Evolutionary conservation across 2,888 invertebrate genomes (phyloP), one percentile per base, ranked within the genome.

Genomic region (Alcis repandata): DNA sequence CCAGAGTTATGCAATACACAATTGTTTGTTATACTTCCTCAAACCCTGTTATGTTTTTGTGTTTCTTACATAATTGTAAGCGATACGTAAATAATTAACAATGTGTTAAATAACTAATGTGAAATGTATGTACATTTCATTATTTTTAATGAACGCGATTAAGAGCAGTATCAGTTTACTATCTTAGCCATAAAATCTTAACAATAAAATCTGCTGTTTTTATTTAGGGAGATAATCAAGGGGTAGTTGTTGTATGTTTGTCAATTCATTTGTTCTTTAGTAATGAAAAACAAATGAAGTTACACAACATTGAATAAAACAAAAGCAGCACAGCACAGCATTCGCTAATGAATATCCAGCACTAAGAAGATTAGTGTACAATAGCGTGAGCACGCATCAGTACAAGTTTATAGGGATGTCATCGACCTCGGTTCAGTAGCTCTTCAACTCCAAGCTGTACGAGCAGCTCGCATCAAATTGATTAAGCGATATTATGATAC

Each of bases 401-500:
- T 52, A 65, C 46, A 38, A n/a, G 11, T 45, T 20, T 27, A 17
- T 32, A 57, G 65, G 74, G 60, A 76, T 79, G 86, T 80, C 82
- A 83, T 81, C 81, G 90, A 90, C 88, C 91, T 71, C 72, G 58
- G 78, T 77, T 79, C 78, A 83, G 83, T 82, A 79, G 81, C 81
- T n/a, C n/a, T 79, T 79, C 46, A 15, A 33, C 45, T 36, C 9
- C 9, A 15, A 33, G 33, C 46, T 33, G 58, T 36, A 46, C 41
- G 22, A 48, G 59, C 54, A 33, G 56, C 36, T 64, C 43, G 64
- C 59, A 89, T 85, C 87, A 84, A 89, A 88, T 89, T 89, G 89
- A 91, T 90, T 87, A 86, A 86, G 79, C 79, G 85, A 85, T 89
- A 87, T 88, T 87, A 87, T 85, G 85, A 87, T 88, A 84, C 79